A percentile compares a stretch with the other conserved stretches of the same genome.
phyloP scores from a whole-genome alignment of 2,888 invertebrate species.

The Meiosimyza platycephala region DNA sequence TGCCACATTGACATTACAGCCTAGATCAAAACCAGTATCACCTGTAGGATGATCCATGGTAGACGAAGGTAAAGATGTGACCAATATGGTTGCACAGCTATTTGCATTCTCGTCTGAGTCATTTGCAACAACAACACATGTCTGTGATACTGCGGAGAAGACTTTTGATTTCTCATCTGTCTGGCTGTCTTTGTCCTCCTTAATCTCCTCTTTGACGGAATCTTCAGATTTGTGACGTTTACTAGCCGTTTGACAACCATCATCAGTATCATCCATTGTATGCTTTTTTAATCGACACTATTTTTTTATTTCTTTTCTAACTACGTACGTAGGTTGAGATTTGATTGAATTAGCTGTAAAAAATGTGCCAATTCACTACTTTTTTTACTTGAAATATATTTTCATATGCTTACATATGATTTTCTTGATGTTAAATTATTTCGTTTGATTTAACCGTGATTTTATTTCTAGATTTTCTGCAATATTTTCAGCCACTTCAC shows the following conservation, averaged over 20 bases:
- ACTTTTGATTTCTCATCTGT: not conserved
- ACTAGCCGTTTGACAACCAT: constrained; percentile 48
- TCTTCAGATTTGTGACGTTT: constrained; percentile 4
- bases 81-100: not conserved
- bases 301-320: constrained; percentile 17
- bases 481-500: too few species aligned
- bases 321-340: too few species aligned
- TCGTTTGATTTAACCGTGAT: too few species aligned
- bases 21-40: not conserved
- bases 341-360: too few species aligned
- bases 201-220: constrained; percentile 24
- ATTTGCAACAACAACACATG: too few species aligned
- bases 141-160: too few species aligned
- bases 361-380: too few species aligned
- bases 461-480: too few species aligned
- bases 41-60: not conserved
- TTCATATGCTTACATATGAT: too few species aligned
- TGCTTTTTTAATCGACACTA: constrained; percentile 34
- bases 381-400: too few species aligned
- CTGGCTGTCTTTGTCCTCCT: not conserved
- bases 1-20: not conserved
- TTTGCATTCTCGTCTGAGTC: not conserved
- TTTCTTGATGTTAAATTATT: too few species aligned
- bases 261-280: constrained; percentile 28
- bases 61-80: not conserved